Evolutionary conservation across 1,140 invertebrate genomes (phyloP).

Genomic region (Ceratina japonica): DNA sequence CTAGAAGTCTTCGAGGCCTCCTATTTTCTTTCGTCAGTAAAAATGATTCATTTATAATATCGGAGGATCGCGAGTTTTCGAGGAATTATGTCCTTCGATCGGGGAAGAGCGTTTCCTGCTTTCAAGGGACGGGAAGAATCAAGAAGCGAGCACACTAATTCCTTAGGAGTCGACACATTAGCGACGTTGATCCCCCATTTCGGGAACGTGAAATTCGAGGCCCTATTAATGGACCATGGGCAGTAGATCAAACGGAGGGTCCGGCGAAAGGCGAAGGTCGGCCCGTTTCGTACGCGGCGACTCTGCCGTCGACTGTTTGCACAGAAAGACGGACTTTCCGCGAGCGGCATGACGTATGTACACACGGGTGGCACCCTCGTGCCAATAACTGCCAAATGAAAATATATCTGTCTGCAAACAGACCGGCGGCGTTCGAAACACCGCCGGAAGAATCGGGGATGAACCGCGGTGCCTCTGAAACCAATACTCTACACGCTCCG

Average conservation of each 20-base stretch:
- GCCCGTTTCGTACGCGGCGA: constrained; percentile 33
- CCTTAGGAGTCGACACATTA: constrained; percentile 6
- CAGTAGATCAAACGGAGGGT: constrained; percentile 69
- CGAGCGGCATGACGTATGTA: constrained; percentile 65
- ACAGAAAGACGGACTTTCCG: constrained; percentile 67
- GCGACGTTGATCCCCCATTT: constrained; percentile 36
- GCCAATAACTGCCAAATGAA: constrained; percentile 80
- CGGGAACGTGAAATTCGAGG: constrained; percentile 74
- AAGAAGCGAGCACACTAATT: too few species aligned
- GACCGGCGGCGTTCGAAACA: constrained; percentile 52
- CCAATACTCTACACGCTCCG: not conserved
- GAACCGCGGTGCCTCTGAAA: not conserved
- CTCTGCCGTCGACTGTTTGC: constrained; percentile 65
- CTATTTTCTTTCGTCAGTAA: too few species aligned
- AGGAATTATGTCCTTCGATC: too few species aligned
- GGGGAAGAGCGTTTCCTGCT: too few species aligned
- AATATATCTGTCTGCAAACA: constrained; percentile 79
- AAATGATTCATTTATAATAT: too few species aligned
- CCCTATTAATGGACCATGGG: constrained; percentile 75
- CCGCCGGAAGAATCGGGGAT: constrained; percentile 25
- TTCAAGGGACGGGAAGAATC: too few species aligned
- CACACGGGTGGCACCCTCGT: constrained; percentile 65
- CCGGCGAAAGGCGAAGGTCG: constrained; percentile 50
- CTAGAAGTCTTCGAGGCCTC: too few species aligned
- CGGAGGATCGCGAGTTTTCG: too few species aligned